Conservation (phyloP, 2,113 vertebrate genomes). For the Rhinopomastus cyanomelas region DNA sequence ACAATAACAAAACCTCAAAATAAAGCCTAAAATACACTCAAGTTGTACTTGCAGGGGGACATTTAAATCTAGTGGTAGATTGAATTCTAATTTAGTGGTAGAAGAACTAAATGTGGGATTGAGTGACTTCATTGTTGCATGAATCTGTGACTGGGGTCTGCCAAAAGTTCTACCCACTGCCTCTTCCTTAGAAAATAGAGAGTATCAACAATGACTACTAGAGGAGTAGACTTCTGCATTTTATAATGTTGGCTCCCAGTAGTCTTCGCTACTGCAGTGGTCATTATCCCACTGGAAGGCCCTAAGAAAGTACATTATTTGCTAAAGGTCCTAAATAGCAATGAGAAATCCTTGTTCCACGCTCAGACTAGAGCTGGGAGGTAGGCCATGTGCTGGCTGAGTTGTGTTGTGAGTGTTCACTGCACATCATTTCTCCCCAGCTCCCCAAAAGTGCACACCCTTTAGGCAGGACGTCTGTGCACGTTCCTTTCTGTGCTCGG, state of each 20-base stretch:
- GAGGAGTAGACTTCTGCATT: background rate
- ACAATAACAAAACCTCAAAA: background rate
- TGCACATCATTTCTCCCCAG: background rate
- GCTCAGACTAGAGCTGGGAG: background rate
- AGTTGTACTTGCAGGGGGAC: background rate
- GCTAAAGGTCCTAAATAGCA: background rate
- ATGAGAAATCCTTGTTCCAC: background rate
- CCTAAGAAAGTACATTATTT: background rate
- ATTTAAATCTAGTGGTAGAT: background rate
- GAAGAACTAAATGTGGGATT: background rate
- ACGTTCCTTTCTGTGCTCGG: background rate
- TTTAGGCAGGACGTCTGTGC: background rate
- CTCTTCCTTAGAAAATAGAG: background rate
- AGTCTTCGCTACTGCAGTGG: background rate
- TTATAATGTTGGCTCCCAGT: background rate
- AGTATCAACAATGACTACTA: background rate
- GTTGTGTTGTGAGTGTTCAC: background rate
- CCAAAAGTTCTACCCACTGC: background rate
- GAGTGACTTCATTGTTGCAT: background rate
- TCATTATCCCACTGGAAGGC: background rate
- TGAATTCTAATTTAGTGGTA: background rate
- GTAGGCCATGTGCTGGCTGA: background rate
- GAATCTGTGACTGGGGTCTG: background rate
- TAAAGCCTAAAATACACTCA: background rate
- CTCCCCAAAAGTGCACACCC: background rate